Evolutionary conservation across 2,888 invertebrate species (phyloP).

Genomic region (Polietes domitor): DNA sequence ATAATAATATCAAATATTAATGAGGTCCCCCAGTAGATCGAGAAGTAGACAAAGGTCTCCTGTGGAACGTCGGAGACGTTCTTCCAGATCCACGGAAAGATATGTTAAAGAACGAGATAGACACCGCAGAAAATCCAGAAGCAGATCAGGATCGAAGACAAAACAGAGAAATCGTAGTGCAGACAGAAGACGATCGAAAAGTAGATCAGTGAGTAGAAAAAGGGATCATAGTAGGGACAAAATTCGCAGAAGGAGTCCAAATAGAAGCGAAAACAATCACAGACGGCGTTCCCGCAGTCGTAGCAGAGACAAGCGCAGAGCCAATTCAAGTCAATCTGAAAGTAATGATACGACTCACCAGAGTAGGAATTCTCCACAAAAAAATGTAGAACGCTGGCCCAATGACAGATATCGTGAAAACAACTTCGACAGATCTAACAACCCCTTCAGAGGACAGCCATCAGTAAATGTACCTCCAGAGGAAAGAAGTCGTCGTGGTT

Average conservation of each 20-base stretch:
- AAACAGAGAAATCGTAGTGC: background rate
- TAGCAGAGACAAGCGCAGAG: background rate
- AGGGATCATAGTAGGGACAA: constrained; percentile 45
- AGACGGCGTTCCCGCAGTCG: constrained; percentile 15
- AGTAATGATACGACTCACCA: background rate
- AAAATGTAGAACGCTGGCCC: constrained; percentile 74
- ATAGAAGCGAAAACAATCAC: background rate
- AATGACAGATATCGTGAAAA: constrained; percentile 74
- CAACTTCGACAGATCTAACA: constrained; percentile 38
- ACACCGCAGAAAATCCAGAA: constrained; percentile 28
- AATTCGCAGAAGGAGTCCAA: background rate
- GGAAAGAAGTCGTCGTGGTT: constrained; percentile 57
- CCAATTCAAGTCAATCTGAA: constrained; percentile 27
- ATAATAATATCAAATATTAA: background rate
- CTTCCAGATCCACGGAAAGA: constrained; percentile 36
- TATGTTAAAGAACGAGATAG: constrained; percentile 15
- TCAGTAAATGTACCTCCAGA: constrained; percentile 32
- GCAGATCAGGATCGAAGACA: constrained; percentile 44
- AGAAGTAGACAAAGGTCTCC: constrained; percentile 63
- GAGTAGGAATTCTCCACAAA: constrained; percentile 9
- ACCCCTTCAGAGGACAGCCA: constrained; percentile 72
- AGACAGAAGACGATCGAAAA: constrained; percentile 31
- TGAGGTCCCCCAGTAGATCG: constrained; percentile 53
- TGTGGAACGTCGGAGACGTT: constrained; percentile 28
- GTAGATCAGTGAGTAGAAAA: constrained; percentile 49